Percentiles rank a stretch among this genome's conserved stretches.
phyloP scores from a whole-genome alignment of 92 coral and sea anemone genomes.

The Zoanthus sociatus region DNA sequence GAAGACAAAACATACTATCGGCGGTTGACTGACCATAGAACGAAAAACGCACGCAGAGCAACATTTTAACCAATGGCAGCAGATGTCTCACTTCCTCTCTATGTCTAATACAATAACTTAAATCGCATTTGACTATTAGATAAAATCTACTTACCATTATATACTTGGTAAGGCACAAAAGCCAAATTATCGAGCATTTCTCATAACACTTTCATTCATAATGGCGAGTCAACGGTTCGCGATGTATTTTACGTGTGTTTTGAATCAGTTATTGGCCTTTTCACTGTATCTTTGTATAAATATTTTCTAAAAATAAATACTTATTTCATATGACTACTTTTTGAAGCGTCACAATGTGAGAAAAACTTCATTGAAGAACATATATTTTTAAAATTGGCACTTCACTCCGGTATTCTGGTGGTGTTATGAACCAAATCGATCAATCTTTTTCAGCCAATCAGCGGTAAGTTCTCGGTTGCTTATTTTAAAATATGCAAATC shows the following conservation, averaged over 20 bases:
- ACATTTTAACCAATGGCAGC: slow-evolving; percentile 22
- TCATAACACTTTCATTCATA: not conserved
- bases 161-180: not conserved
- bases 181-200: slow-evolving; percentile 3
- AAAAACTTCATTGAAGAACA: not conserved
- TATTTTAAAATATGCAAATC: slow-evolving; percentile 6
- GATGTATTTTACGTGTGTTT: not conserved
- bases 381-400: not conserved
- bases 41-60: slow-evolving; percentile 8
- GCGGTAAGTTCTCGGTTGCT: not conserved
- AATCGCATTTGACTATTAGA: slow-evolving; percentile 19
- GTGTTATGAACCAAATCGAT: not conserved
- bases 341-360: not conserved
- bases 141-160: slow-evolving; percentile 38
- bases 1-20: not conserved
- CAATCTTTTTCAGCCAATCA: not conserved
- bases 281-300: not conserved
- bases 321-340: not conserved
- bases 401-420: slow-evolving; percentile 2
- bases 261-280: not conserved
- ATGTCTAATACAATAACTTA: not conserved
- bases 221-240: slow-evolving; percentile 28
- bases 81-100: not conserved
- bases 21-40: not conserved
- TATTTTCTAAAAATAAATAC: not conserved